Percentiles rank a stretch among this genome's conserved stretches.
phyloP scores from a whole-genome alignment of 2,797 vertebrate species.

The Acanthurus lineatus region DNA sequence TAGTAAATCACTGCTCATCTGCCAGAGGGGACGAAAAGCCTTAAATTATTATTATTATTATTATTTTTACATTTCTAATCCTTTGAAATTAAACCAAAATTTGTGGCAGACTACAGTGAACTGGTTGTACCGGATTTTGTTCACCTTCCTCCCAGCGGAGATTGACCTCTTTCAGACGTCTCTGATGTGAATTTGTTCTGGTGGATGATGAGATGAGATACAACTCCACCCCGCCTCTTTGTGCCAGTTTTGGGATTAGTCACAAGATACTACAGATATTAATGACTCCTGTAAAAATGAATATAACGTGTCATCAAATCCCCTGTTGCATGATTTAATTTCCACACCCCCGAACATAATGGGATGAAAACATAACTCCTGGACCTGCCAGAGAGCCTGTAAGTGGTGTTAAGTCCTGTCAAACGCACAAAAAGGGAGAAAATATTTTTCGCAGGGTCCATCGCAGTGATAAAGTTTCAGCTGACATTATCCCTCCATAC shows the following conservation, averaged over 20 bases:
- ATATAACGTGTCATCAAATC: constrained; percentile 81
- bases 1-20: constrained; percentile 35
- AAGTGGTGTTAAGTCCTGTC: constrained; percentile 83
- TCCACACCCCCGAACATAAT: constrained; percentile 76
- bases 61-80: constrained; percentile 23
- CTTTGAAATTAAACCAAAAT: constrained; percentile 9
- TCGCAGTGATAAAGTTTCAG: constrained; percentile 84
- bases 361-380: constrained; percentile 72
- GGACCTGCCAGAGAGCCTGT: constrained; percentile 68
- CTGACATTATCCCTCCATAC: constrained; percentile 84
- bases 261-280: constrained; percentile 80
- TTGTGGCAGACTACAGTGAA: constrained; percentile 27
- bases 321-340: constrained; percentile 78
- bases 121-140: constrained; percentile 45
- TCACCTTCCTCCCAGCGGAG: constrained; percentile 58
- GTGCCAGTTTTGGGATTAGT: constrained; percentile 81
- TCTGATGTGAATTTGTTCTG: constrained; percentile 58
- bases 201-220: constrained; percentile 52
- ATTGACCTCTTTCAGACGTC: constrained; percentile 55
- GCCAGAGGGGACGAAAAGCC: constrained; percentile 19
- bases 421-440: constrained; percentile 80
- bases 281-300: constrained; percentile 79
- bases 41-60: too few relatives aligned
- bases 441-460: constrained; percentile 72
- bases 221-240: constrained; percentile 60